A percentile compares a stretch with the other conserved stretches of the same genome.
These are phyloP conservation scores for Pseudococcus jackbeardsleyi DNA, from an alignment of 2,888 invertebrate genomes.

Conservation along the genomic window DNA sequence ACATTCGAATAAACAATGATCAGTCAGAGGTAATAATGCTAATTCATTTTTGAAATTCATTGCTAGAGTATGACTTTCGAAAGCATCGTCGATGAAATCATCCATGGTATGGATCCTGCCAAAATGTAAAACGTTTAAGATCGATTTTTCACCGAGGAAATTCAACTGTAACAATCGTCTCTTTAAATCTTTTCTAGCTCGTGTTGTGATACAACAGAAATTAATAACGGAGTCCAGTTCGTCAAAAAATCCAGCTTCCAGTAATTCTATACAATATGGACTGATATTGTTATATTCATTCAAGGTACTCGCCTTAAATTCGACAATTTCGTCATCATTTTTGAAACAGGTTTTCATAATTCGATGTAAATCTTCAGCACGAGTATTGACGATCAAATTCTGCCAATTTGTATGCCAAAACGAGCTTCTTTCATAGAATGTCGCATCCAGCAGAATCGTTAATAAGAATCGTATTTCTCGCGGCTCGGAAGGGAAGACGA, in stretches of 20 bases:
- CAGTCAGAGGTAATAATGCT: background rate
- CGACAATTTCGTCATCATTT: background rate
- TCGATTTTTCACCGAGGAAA: background rate
- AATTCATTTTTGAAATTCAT: background rate
- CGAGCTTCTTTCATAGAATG: background rate
- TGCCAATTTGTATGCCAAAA: background rate
- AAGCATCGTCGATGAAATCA: background rate
- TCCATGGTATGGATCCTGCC: background rate
- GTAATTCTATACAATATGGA: background rate
- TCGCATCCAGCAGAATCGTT: background rate
- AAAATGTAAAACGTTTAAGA: background rate
- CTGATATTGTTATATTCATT: background rate
- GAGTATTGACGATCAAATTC: background rate
- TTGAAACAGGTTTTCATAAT: background rate
- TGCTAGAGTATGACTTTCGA: background rate
- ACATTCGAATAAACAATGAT: conserved; percentile 11
- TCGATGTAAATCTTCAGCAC: background rate
- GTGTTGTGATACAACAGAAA: background rate
- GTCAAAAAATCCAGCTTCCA: background rate
- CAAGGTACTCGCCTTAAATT: background rate
- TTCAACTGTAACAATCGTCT: background rate
- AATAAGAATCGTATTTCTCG: background rate
- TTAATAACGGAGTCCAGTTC: background rate
- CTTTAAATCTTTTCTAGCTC: background rate
- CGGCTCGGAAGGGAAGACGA: background rate